phyloP scores from a whole-genome alignment of 2,113 vertebrate genomes.

The Malurus alboscapulatus region DNA sequence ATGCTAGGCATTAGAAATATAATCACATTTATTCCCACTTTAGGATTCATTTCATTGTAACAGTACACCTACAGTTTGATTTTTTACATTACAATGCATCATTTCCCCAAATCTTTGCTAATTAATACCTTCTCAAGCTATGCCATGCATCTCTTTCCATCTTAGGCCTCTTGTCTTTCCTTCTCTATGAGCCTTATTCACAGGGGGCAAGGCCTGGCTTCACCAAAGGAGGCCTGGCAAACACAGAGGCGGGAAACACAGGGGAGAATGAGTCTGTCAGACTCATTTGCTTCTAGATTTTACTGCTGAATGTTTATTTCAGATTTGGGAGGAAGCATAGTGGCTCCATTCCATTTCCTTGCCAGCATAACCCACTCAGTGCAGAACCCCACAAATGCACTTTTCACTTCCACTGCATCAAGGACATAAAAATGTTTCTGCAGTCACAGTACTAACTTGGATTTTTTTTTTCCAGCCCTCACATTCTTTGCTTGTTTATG shows the following conservation, averaged over 20 bases:
- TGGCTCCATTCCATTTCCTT: constrained; percentile 74
- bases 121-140: constrained; percentile 26
- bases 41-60: constrained; percentile 43
- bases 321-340: constrained; percentile 71
- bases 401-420: neutral
- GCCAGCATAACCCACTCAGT: constrained; percentile 38
- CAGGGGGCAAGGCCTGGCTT: constrained; percentile 67
- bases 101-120: constrained; percentile 25
- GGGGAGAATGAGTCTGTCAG: constrained; percentile 76
- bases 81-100: neutral
- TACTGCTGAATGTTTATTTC: constrained; percentile 77
- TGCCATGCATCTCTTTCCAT: neutral
- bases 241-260: constrained; percentile 69
- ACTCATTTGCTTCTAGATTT: constrained; percentile 77
- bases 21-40: constrained; percentile 24
- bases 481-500: neutral
- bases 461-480: neutral
- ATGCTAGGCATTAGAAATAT: constrained; percentile 11
- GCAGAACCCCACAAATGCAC: constrained; percentile 14
- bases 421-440: neutral
- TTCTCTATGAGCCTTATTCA: constrained; percentile 43
- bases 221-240: constrained; percentile 65
- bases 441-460: neutral
- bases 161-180: neutral
- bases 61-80: neutral